Percentiles rank a stretch among this genome's conserved stretches.
Evolutionary conservation across 2,797 vertebrate species (phyloP).

Genomic region (Danio albolineatus): DNA sequence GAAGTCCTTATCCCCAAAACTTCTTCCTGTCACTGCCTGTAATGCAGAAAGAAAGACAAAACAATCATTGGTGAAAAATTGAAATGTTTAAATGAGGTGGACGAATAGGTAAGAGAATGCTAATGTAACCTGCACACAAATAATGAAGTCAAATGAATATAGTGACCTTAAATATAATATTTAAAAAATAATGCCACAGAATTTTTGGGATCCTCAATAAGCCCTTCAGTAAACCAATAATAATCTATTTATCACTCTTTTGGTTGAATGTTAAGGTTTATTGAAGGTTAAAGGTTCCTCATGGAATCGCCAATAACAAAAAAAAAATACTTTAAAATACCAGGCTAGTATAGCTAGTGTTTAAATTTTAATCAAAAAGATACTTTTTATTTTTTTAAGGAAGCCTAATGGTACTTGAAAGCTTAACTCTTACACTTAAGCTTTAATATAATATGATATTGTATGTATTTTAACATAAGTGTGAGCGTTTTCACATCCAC

Average conservation of each 20-base stretch:
- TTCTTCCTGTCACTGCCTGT: slow-evolving; percentile 94
- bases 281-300: too few relatives aligned
- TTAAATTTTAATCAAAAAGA: background rate
- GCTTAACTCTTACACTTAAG: background rate
- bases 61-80: too few relatives aligned
- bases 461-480: background rate
- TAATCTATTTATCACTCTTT: too few relatives aligned
- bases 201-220: too few relatives aligned
- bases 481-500: background rate
- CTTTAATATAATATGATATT: slow-evolving; percentile 4
- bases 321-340: too few relatives aligned
- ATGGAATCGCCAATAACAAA: too few relatives aligned
- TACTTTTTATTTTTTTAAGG: background rate
- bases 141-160: background rate
- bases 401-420: background rate
- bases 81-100: background rate
- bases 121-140: background rate
- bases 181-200: too few relatives aligned
- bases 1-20: slow-evolving; percentile 95
- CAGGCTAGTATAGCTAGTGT: background rate
- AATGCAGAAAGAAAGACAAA: background rate
- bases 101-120: background rate
- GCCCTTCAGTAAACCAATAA: too few relatives aligned
- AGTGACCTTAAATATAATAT: too few relatives aligned
- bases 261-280: too few relatives aligned